Conservation (phyloP, 2,888 invertebrate species). For the Pimpla rufipes region DNA sequence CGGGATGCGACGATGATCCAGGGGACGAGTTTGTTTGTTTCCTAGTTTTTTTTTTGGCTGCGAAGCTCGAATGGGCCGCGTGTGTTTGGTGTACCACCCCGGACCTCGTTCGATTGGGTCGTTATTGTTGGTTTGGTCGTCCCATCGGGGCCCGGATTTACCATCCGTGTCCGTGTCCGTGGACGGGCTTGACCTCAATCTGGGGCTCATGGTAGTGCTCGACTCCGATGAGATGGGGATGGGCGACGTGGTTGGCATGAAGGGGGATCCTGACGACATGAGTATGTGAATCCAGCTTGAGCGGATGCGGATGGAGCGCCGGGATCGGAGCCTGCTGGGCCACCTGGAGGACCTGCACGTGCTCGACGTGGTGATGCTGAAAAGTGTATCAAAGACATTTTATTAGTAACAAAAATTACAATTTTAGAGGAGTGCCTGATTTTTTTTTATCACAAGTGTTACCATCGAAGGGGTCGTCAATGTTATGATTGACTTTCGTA, state of each 20-base stretch:
- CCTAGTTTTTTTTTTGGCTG: no score
- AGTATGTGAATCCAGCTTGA: slow-evolving; percentile 78
- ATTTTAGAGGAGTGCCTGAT: background rate
- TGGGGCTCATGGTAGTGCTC: slow-evolving; percentile 86
- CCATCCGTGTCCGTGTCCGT: slow-evolving; percentile 86
- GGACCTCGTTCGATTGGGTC: slow-evolving; percentile 69
- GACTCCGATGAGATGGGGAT: slow-evolving; percentile 87
- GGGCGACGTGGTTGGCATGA: slow-evolving; percentile 82
- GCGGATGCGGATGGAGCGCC: slow-evolving; percentile 81
- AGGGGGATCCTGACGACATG: slow-evolving; percentile 75
- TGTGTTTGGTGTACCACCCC: slow-evolving; percentile 73
- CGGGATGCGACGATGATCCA: slow-evolving; percentile 27
- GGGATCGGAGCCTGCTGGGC: slow-evolving; percentile 81
- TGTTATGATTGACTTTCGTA: no score
- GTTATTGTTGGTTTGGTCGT: slow-evolving; percentile 24
- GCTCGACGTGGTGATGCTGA: slow-evolving; percentile 72
- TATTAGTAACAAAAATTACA: slow-evolving; percentile 11
- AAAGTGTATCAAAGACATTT: slow-evolving; percentile 14
- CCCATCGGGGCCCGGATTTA: slow-evolving; percentile 64
- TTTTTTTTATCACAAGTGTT: no score
- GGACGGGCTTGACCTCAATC: slow-evolving; percentile 86
- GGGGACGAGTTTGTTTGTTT: slow-evolving; percentile 22
- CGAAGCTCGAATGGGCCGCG: slow-evolving; percentile 51
- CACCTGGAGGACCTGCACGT: slow-evolving; percentile 79
- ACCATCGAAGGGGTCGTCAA: background rate